Percentiles rank a stretch among this genome's conserved stretches.
phyloP scores from a whole-genome alignment of 2,113 vertebrate genomes.

The Tursiops truncatus region DNA sequence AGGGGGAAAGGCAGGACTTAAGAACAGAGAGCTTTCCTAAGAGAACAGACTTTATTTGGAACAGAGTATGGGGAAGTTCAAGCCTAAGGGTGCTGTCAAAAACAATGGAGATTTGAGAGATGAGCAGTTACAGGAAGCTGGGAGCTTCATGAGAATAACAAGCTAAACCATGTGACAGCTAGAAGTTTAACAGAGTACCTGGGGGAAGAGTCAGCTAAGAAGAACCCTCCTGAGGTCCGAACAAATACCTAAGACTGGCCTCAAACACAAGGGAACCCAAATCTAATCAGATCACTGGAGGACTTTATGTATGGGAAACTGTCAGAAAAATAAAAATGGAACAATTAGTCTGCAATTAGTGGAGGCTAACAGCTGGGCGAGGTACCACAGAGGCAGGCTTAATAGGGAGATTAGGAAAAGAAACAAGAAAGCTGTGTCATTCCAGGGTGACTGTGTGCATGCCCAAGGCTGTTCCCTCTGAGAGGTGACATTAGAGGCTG shows the following conservation, averaged over 20 bases:
- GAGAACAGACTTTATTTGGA: background rate
- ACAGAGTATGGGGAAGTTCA: background rate
- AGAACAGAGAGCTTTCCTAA: background rate
- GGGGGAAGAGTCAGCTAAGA: background rate
- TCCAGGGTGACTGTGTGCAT: background rate
- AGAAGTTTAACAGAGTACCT: background rate
- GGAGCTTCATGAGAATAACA: background rate
- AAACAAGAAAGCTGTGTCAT: background rate
- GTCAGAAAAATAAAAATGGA: background rate
- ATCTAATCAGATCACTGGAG: conserved; percentile 9
- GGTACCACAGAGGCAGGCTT: background rate
- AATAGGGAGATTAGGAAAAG: background rate
- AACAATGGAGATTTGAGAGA: background rate
- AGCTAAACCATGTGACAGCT: background rate
- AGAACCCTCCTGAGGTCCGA: background rate
- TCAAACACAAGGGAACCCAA: background rate
- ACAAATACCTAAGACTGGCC: background rate
- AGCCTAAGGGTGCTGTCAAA: background rate
- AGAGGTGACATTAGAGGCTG: background rate
- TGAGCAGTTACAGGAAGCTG: background rate
- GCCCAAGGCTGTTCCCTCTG: background rate
- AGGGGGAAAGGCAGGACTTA: background rate
- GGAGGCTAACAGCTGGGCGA: background rate
- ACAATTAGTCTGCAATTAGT: background rate
- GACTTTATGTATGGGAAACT: background rate